Evolutionary conservation across 2,797 vertebrate genomes (phyloP).

Genomic region (Parotocinclus haroldoi): DNA sequence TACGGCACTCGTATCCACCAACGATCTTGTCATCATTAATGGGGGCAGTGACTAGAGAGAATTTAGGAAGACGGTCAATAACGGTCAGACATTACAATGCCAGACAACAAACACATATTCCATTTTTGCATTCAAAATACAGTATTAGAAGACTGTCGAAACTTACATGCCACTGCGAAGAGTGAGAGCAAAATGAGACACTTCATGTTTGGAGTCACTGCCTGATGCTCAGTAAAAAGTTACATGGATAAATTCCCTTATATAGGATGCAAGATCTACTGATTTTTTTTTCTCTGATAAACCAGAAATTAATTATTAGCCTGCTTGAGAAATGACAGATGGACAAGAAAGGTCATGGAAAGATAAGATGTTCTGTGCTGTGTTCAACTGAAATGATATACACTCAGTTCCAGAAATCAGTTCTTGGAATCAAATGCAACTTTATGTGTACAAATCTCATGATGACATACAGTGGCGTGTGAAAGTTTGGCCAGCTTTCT

Average conservation of each 20-base stretch:
- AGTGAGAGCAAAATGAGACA: conserved; percentile 41
- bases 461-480: too few relatives aligned
- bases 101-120: background rate
- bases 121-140: background rate
- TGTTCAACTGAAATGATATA: too few relatives aligned
- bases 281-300: conserved; percentile 8
- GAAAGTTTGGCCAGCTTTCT: too few relatives aligned
- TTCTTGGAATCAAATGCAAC: too few relatives aligned
- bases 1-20: conserved; percentile 72
- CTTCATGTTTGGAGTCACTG: conserved; percentile 40
- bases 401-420: too few relatives aligned
- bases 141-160: background rate
- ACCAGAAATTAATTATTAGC: conserved; percentile 33
- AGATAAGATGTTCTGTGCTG: too few relatives aligned
- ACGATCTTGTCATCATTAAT: conserved; percentile 72
- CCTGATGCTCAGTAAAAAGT: conserved; percentile 1
- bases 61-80: background rate
- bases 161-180: conserved; percentile 42
- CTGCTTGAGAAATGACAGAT: conserved; percentile 35
- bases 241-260: background rate
- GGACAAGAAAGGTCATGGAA: conserved; percentile 7
- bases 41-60: conserved; percentile 35
- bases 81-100: background rate
- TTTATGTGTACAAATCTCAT: too few relatives aligned
- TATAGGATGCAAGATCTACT: conserved; percentile 22